Evolutionary conservation across 2,888 invertebrate genomes (phyloP), one percentile per base, ranked within the genome.

Genomic region (Tineola bisselliella): DNA sequence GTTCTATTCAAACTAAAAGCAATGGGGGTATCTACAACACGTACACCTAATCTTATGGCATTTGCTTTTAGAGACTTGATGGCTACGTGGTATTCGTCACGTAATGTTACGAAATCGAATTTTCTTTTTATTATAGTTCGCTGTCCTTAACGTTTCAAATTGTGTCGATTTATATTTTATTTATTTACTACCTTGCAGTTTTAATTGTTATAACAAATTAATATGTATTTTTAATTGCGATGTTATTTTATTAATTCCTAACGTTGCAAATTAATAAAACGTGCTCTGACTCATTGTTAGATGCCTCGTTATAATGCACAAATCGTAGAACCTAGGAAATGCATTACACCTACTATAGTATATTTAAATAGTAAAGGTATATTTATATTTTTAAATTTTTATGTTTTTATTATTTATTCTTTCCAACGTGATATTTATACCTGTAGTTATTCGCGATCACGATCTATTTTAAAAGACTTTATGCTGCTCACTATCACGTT

Each of bases 321-420:
- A 75, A 82, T 80, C n/a, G 79, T 80, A 12, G 71, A 75, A 62
- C 72, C 76, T 81, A 81, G 82, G 80, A 81, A 82, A 73, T 79
- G 78, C 80, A 79, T 71, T 75, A 68, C 11, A 60, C 59, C 30
- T 12, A 18, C 38, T 38, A 38, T 38, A 10, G n/a, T 38, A 4
- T n/a, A 10, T 38, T 38, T 38, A n/a, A 38, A 38, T 38, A 38
- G 31, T 25, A 38, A 38, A 38, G 10, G 3, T 4, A 4, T 6
- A 38, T 38, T 38, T 38, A 4, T 6, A 38, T 38, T 25, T 25
- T 6, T 4, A 25, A 25, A 25, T 25, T 25, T 4, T 4, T 25
- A 25, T 25, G 6, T 25, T 25, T 25, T 25, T 25, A 25, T 4
- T 25, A 25, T 25, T 25, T 25, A 6, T 25, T 25, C 25, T 25